Conservation (phyloP, 2,888 invertebrate species). For the Eristalinus sepulchralis region DNA sequence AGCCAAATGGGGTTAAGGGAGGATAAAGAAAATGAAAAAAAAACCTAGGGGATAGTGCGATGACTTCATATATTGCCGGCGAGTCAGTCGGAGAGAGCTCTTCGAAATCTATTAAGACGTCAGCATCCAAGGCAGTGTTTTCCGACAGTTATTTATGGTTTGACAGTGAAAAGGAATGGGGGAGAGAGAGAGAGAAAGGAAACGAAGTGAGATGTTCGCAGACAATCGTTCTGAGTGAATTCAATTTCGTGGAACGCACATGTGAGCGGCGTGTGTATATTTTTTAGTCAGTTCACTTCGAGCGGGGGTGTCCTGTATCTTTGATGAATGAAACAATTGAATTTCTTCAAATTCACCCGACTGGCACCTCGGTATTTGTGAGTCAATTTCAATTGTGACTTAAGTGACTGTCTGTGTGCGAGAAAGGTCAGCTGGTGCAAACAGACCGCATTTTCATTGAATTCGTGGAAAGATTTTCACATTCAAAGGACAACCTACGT, state of each 20-base stretch:
- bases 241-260: neutral
- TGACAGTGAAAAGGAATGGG: neutral
- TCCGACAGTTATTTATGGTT: conserved; percentile 53
- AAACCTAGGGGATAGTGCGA: conserved; percentile 23
- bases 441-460: no score
- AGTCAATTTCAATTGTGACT: no score
- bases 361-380: no score
- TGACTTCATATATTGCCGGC: conserved; percentile 18
- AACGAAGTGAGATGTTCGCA: neutral
- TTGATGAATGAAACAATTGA: neutral
- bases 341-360: no score
- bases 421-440: no score
- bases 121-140: conserved; percentile 37
- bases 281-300: neutral
- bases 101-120: conserved; percentile 51
- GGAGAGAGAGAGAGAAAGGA: neutral
- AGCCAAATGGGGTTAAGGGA: neutral
- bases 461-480: no score
- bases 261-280: neutral
- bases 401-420: no score
- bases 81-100: conserved; percentile 17
- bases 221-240: neutral
- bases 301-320: neutral
- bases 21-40: neutral
- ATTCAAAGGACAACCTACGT: no score